A percentile compares a stretch with the other conserved stretches of the same genome.
phyloP scores from a whole-genome alignment of 2,888 invertebrate species.

The Hofmannophila pseudospretella region DNA sequence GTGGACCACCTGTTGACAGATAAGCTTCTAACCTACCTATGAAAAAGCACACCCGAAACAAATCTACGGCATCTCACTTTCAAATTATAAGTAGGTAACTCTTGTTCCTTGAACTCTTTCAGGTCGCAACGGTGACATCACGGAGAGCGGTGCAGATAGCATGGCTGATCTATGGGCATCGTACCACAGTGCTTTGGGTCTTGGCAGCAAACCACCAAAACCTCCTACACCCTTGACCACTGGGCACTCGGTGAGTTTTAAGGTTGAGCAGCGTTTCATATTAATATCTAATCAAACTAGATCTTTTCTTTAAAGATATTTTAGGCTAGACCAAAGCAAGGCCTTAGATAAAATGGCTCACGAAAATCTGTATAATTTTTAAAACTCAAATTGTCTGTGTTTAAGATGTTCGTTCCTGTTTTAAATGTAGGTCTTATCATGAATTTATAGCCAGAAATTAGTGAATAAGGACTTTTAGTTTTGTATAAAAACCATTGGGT shows the following conservation, averaged over 20 bases:
- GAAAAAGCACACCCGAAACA: too few species aligned
- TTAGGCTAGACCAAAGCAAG: neutral
- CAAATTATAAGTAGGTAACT: too few species aligned
- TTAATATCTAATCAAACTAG: neutral
- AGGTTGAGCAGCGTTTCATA: conserved; percentile 71
- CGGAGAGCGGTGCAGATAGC: conserved; percentile 80
- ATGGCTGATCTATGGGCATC: conserved; percentile 93
- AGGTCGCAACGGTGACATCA: conserved; percentile 81
- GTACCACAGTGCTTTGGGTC: conserved; percentile 87
- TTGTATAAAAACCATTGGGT: neutral
- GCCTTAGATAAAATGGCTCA: neutral
- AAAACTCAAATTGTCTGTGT: too few species aligned
- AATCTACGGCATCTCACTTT: too few species aligned
- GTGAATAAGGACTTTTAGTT: neutral
- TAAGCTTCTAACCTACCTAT: too few species aligned
- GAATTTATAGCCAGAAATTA: too few species aligned
- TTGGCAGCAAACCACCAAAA: conserved; percentile 76
- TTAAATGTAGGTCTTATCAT: too few species aligned
- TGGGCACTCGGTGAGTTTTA: conserved; percentile 84
- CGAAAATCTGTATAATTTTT: neutral
- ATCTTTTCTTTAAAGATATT: too few species aligned
- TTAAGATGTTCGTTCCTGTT: too few species aligned
- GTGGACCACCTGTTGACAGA: too few species aligned
- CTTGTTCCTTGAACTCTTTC: conserved; percentile 35
- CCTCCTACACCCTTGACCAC: conserved; percentile 73